Percentiles rank a stretch among this genome's conserved stretches.
Evolutionary conservation across 2,113 vertebrate genomes (phyloP).

Genomic region (Labrus mixtus): DNA sequence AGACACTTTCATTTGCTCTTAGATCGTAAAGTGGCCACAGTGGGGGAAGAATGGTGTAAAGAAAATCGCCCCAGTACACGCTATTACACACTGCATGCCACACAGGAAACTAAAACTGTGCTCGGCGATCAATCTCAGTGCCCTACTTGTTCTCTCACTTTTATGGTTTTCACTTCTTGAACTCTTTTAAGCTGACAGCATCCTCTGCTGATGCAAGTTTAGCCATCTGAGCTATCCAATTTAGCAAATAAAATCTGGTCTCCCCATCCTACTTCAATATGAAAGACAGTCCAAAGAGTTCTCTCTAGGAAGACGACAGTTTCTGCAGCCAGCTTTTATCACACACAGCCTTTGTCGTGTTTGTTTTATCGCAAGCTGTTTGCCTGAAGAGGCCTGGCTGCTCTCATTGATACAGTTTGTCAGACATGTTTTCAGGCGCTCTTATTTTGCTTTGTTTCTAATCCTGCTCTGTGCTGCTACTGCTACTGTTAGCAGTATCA

Average conservation of each 20-base stretch:
- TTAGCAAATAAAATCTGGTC: constrained; percentile 58
- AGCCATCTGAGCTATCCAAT: constrained; percentile 48
- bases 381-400: constrained; percentile 68
- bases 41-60: constrained; percentile 38
- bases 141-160: constrained; percentile 58
- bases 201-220: constrained; percentile 55
- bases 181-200: constrained; percentile 43
- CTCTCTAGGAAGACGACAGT: constrained; percentile 34
- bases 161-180: constrained; percentile 4
- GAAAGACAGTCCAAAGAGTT: constrained; percentile 58
- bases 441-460: constrained; percentile 64
- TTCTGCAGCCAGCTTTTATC: constrained; percentile 58
- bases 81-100: constrained; percentile 11
- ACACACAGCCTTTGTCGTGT: constrained; percentile 64
- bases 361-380: constrained; percentile 69
- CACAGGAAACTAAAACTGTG: constrained; percentile 60
- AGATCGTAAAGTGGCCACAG: constrained; percentile 43
- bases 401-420: constrained; percentile 71
- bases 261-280: constrained; percentile 49
- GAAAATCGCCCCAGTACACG: constrained; percentile 26
- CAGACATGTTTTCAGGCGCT: constrained; percentile 68
- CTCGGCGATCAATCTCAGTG: constrained; percentile 65
- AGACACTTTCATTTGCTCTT: constrained; percentile 16
- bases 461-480: constrained; percentile 65
- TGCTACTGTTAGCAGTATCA: constrained; percentile 55